Evolutionary conservation across 2,113 vertebrate genomes (phyloP).

Genomic region (Synodontis membranacea): DNA sequence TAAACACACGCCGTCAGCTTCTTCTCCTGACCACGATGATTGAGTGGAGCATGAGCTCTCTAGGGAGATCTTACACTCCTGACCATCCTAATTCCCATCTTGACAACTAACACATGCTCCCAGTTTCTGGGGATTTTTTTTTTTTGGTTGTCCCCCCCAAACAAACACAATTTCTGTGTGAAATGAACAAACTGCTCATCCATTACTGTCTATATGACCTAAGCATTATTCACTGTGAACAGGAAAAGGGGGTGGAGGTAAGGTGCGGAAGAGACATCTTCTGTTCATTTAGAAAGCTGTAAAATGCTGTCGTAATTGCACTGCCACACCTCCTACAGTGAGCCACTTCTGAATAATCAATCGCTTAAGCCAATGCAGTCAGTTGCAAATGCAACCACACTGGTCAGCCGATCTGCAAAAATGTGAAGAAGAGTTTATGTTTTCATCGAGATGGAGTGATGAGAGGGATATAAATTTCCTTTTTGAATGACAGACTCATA

Average conservation of each 20-base stretch:
- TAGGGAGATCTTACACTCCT: constrained; percentile 48
- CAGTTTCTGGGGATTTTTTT: neutral
- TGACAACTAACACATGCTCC: constrained; percentile 41
- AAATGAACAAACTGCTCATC: constrained; percentile 30
- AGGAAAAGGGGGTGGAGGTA: constrained; percentile 37
- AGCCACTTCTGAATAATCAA: constrained; percentile 22
- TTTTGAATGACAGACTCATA: neutral
- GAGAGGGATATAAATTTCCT: neutral
- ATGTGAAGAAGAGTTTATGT: neutral
- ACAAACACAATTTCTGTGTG: constrained; percentile 24
- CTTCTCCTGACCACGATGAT: constrained; percentile 38
- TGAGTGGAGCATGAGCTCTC: constrained; percentile 52
- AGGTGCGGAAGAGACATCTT: constrained; percentile 32
- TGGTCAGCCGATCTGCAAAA: neutral
- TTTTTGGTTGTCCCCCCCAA: neutral
- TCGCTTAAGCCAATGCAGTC: neutral
- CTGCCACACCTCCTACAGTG: constrained; percentile 44
- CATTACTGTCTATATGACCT: constrained; percentile 22
- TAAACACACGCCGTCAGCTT: constrained; percentile 33
- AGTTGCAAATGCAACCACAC: neutral
- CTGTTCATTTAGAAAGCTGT: constrained; percentile 51
- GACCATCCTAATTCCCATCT: constrained; percentile 47
- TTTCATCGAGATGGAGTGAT: neutral
- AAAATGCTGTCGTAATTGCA: constrained; percentile 45
- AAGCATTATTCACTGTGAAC: constrained; percentile 42